A percentile compares a stretch with the other conserved stretches of the same genome.
Conservation (phyloP, 2,797 vertebrate genomes). For the Anabas testudineus region DNA sequence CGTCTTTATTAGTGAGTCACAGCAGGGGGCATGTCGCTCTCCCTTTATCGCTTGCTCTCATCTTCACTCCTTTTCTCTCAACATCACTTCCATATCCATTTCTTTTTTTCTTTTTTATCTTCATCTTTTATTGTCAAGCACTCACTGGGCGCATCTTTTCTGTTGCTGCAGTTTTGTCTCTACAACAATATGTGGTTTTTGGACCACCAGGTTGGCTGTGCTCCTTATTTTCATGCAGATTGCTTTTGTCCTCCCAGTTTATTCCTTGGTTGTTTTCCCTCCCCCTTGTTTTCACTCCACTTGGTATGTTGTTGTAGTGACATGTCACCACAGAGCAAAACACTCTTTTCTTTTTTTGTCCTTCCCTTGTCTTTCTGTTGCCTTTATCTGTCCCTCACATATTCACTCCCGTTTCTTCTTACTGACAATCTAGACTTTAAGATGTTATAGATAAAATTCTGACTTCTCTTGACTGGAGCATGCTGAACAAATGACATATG, state of each 20-base stretch:
- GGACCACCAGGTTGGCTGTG: conserved; percentile 11
- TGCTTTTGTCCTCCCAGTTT: conserved; percentile 25
- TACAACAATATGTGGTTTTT: conserved; percentile 39
- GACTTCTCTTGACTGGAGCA: background rate
- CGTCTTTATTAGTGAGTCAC: conserved; percentile 67
- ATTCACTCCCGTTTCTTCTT: conserved; percentile 26
- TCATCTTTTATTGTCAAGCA: no score
- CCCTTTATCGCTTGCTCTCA: conserved; percentile 46
- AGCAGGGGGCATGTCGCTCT: conserved; percentile 61
- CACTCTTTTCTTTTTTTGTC: conserved; percentile 15
- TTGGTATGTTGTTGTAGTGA: conserved; percentile 11
- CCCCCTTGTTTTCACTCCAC: conserved; percentile 15
- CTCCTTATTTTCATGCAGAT: conserved; percentile 40
- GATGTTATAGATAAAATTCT: background rate
- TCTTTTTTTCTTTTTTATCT: no score
- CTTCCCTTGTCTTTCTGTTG: conserved; percentile 31
- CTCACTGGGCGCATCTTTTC: conserved; percentile 27
- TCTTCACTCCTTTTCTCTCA: conserved; percentile 46
- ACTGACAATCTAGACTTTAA: conserved; percentile 3
- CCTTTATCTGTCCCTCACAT: conserved; percentile 28
- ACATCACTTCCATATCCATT: conserved; percentile 21
- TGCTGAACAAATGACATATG: conserved; percentile 1
- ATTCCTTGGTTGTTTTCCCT: conserved; percentile 20
- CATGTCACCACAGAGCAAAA: conserved; percentile 6
- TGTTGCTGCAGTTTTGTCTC: conserved; percentile 18